Conservation (phyloP, 1,140 invertebrate genomes). For the Orchesella cincta region DNA sequence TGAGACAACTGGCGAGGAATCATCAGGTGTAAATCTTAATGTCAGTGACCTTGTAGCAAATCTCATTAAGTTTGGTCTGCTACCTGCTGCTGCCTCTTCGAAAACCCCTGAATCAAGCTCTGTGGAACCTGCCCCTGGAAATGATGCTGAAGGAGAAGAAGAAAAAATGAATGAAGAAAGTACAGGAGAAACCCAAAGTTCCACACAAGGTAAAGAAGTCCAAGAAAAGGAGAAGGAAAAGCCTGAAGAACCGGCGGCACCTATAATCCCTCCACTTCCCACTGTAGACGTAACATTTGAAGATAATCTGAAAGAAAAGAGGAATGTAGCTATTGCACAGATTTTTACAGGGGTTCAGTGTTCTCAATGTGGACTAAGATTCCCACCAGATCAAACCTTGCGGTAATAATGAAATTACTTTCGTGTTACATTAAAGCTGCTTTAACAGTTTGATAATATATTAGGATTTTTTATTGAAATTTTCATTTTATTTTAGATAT, state of each 20-base stretch:
- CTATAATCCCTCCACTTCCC: constrained; percentile 51
- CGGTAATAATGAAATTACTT: constrained; percentile 58
- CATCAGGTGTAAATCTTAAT: constrained; percentile 61
- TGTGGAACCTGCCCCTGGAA: neutral
- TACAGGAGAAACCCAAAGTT: neutral
- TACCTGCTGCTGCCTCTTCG: constrained; percentile 56
- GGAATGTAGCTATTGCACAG: constrained; percentile 66
- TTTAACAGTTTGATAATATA: too few relatives aligned
- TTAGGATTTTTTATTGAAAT: neutral
- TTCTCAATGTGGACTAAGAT: constrained; percentile 87
- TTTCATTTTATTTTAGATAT: constrained; percentile 57
- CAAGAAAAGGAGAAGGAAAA: constrained; percentile 26
- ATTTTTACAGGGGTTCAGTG: constrained; percentile 91
- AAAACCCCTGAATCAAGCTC: constrained; percentile 49
- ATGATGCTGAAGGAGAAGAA: constrained; percentile 2
- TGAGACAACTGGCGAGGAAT: neutral
- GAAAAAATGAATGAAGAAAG: constrained; percentile 41
- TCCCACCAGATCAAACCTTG: constrained; percentile 81
- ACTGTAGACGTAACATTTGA: constrained; percentile 47
- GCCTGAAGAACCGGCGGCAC: neutral
- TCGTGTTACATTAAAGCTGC: neutral
- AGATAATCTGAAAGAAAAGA: constrained; percentile 59
- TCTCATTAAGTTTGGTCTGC: constrained; percentile 79
- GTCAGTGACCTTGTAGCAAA: constrained; percentile 81
- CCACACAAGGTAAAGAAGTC: neutral